Percentiles rank a stretch among this genome's conserved stretches.
phyloP scores from a whole-genome alignment of 2,888 invertebrate species.

The Cosmorhoe ocellata region DNA sequence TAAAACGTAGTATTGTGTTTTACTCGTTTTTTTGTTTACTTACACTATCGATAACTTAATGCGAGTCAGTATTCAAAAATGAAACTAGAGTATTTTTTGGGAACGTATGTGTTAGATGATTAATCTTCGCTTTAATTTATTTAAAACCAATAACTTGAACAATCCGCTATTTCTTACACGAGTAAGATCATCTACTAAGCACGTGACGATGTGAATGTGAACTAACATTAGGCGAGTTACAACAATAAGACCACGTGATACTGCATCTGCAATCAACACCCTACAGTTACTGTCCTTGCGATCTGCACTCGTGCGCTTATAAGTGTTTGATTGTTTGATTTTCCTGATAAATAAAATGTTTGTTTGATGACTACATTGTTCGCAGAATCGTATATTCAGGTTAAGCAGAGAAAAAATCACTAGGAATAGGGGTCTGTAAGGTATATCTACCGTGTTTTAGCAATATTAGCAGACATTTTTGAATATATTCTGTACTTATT shows the following conservation, averaged over 20 bases:
- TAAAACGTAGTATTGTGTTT: neutral
- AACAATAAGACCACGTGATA: slow-evolving; percentile 21
- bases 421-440: too few relatives aligned
- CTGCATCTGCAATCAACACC: slow-evolving; percentile 32
- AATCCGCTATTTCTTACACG: slow-evolving; percentile 26
- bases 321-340: slow-evolving; percentile 21
- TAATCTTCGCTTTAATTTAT: too few relatives aligned
- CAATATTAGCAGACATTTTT: too few relatives aligned
- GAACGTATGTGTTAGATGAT: too few relatives aligned
- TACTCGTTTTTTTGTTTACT: too few relatives aligned
- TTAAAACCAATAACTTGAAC: too few relatives aligned
- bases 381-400: slow-evolving; percentile 3
- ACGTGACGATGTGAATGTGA: slow-evolving; percentile 39
- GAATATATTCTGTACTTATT: too few relatives aligned
- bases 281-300: slow-evolving; percentile 25
- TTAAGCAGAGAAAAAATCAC: too few relatives aligned
- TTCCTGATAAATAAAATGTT: slow-evolving; percentile 19
- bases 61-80: too few relatives aligned
- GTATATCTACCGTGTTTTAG: too few relatives aligned
- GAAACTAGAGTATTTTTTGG: too few relatives aligned
- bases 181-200: slow-evolving; percentile 30
- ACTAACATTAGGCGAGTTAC: slow-evolving; percentile 37
- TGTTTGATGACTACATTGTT: neutral
- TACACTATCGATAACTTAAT: too few relatives aligned
- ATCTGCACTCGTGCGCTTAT: slow-evolving; percentile 18